These are phyloP conservation scores for Parasteatoda lunata DNA, from an alignment of 2,888 invertebrate species.

Conservation along the genomic window DNA sequence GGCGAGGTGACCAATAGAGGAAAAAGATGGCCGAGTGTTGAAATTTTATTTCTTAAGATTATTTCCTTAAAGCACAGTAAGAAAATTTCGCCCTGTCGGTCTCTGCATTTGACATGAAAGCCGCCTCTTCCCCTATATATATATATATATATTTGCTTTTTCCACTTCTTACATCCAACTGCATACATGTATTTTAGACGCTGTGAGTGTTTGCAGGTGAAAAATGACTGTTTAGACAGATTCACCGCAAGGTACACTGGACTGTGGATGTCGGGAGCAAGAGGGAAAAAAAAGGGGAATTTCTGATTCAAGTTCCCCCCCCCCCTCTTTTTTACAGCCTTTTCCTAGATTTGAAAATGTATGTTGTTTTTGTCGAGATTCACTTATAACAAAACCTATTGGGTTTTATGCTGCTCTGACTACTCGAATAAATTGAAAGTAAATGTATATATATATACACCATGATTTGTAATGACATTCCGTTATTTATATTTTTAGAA, in stretches of 20 bases:
- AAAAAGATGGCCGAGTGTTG: slow-evolving; percentile 16
- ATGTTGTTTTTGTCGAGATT: too few species aligned
- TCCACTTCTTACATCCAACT: neutral
- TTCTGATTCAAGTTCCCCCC: neutral
- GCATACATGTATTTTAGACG: slow-evolving; percentile 5
- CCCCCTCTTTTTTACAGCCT: neutral
- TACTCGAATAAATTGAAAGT: too few species aligned
- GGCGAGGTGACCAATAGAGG: slow-evolving; percentile 12
- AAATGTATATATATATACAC: too few species aligned
- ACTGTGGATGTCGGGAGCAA: neutral
- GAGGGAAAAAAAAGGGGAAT: neutral
- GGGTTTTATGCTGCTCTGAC: too few species aligned
- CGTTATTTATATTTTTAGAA: too few species aligned
- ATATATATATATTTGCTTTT: neutral
- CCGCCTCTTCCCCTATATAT: neutral
- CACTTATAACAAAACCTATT: too few species aligned
- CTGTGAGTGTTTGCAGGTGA: neutral
- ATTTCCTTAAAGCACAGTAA: neutral
- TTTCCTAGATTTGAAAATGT: too few species aligned
- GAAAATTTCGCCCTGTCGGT: slow-evolving; percentile 20
- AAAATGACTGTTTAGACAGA: slow-evolving; percentile 5
- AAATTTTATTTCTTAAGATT: too few species aligned
- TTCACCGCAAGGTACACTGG: slow-evolving; percentile 2
- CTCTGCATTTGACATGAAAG: slow-evolving; percentile 46
- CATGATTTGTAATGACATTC: too few species aligned